Base-by-base conservation (phyloP, 2,888 invertebrate genomes). In the Lithophane socia region DNA sequence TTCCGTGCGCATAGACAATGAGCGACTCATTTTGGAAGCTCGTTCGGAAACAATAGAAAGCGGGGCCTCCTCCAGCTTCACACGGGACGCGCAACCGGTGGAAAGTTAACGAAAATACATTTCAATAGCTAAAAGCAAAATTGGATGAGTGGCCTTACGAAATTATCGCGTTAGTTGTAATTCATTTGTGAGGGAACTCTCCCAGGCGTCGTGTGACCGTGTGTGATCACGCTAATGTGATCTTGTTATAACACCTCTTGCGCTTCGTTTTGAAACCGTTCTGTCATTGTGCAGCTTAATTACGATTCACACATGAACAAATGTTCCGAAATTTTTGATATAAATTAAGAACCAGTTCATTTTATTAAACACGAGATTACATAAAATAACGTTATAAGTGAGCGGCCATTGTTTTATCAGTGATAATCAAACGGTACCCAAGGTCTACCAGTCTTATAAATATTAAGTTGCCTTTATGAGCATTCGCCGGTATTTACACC, bases 51-150 rank as follows among this genome's bases (percentile, higher is more conserved):
- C 96, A 95, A 95, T 94, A 92, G 95, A 92, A 92, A 94, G 92
- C 87, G 89, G 89, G 89, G 90, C 88, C 87, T 86, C 89, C 89
- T 87, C 85, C 88, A 86, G 84, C 89, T 94, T 94, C 95, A 93
- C 95, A 95, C 95, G 95, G 91, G 90, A 91, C 86, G 83, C 76
- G 82, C 89, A 85, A 89, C 87, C 81, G 68, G 92, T 94, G 95
- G 94, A 95, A 95, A 96, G 94, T 93, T 92, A 96, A 94, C 95
- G 94, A 96, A 96, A 96, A 95, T 92, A 94, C 95, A 96, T 96
- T 96, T 94, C 96, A 95, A 96, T 96, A 95, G 95, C 91, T 93
- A 93, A 92, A 93, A 92, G 91, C 92, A 92, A 95, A 96, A 95
- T 96, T 95, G 95, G 94, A 93, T 89, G 93, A 88, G 87, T 91